Base-by-base conservation (phyloP, 2,797 vertebrate species). In the Eupleurogrammus muticus region DNA sequence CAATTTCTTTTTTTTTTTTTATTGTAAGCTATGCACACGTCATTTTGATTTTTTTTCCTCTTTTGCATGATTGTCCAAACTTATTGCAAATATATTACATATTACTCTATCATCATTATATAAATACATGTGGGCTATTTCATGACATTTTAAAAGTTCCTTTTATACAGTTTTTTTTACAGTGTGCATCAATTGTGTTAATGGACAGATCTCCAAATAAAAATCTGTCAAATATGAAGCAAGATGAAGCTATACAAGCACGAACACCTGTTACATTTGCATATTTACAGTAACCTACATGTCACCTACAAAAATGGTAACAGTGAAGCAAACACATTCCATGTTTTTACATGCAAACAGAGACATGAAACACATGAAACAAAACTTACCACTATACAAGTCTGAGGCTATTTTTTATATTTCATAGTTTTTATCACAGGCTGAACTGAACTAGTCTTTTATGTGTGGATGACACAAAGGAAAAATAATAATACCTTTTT, bases 251-350 rank as follows among this genome's bases (percentile, higher is more conserved):
- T 65, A 54, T 68, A 69, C 19, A 65, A 79, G 84, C 62, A 77
- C 79, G 75, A 47, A 19, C 38, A 61, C 59, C 51, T 59, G 61
- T 34, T 52, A 71, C 64, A 73, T 81, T 69, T 81, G 73, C 70
- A 77, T 81, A 87, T 85, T 70, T 84, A 84, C 80, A 86, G 49
- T 54, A 73, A 61, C 55, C 34, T 57, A 83, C 52, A 58, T 68
- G 78, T 82, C 79, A 86, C 78, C 76, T 69, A 79, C 75, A 85
- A 69, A 90, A 86, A 85, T 83, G 64, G 82, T 54, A 87, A 89
- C 82, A 46, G 44, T 50, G 28, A 77, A 51, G 24, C 64, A 75
- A 79, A 82, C 52, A 81, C 66, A 72, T 77, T 79, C 49, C 59
- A 75, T 69, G 63, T 80, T 83, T 80, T 82, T 42, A 77, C 88